Conservation (phyloP, 2,888 invertebrate genomes). For the Cryptocheilus praepositus region DNA sequence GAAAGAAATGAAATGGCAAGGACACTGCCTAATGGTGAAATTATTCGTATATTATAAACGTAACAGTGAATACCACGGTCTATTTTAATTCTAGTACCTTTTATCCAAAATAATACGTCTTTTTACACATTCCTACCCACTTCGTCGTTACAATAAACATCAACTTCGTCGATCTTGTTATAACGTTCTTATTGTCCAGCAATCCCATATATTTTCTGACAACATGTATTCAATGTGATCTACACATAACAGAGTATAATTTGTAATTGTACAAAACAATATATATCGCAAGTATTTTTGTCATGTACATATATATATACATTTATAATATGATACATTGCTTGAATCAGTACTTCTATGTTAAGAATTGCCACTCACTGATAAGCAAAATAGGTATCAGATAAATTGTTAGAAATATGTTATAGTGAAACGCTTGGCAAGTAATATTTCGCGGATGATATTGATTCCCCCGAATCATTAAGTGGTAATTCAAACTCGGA, state of each 20-base stretch:
- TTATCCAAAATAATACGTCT: background rate
- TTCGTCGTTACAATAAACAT: no score
- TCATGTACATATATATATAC: slow-evolving; percentile 24
- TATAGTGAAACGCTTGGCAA: background rate
- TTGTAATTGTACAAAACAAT: slow-evolving; percentile 40
- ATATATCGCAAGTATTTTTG: slow-evolving; percentile 21
- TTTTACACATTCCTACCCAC: background rate
- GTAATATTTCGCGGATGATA: slow-evolving; percentile 1
- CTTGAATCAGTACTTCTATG: slow-evolving; percentile 5
- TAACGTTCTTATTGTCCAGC: slow-evolving; percentile 60
- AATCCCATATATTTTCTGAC: slow-evolving; percentile 53
- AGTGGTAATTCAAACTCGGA: background rate
- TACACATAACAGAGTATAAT: slow-evolving; percentile 64
- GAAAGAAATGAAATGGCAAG: no score
- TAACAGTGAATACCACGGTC: no score
- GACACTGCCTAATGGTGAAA: no score
- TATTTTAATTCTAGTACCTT: no score
- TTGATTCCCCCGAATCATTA: background rate
- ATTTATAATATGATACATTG: slow-evolving; percentile 17
- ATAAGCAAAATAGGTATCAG: background rate
- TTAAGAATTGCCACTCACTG: slow-evolving; percentile 15
- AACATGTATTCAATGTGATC: slow-evolving; percentile 62
- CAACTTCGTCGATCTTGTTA: slow-evolving; percentile 19
- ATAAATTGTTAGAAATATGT: background rate
- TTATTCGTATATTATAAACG: no score